Percentiles rank a stretch among this genome's conserved stretches.
Evolutionary conservation across 2,888 invertebrate genomes (phyloP).

Genomic region (Hyppa rectilinea): DNA sequence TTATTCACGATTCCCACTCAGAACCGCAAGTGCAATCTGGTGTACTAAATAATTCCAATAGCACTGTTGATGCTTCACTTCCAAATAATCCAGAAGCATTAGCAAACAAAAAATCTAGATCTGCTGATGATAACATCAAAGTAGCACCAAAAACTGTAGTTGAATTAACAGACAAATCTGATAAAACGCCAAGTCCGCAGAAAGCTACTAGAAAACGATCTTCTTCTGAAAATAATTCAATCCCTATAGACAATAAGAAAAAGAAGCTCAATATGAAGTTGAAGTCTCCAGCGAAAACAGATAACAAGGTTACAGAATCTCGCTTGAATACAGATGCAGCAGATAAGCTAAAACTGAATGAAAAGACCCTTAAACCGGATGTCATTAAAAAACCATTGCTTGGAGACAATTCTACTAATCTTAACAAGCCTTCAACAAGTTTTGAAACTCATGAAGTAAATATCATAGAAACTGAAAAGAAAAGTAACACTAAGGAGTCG

Average conservation of each 20-base stretch:
- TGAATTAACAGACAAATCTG: conserved; percentile 30
- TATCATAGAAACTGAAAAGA: conserved; percentile 13
- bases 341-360: conserved; percentile 2
- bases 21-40: conserved; percentile 34
- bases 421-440: conserved; percentile 56
- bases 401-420: conserved; percentile 9
- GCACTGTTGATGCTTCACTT: conserved; percentile 77
- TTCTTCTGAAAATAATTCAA: conserved; percentile 48
- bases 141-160: conserved; percentile 47
- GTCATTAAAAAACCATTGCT: conserved; percentile 25
- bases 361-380: conserved; percentile 9
- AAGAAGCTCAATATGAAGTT: conserved; percentile 46
- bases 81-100: conserved; percentile 86
- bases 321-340: neutral
- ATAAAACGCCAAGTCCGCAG: neutral
- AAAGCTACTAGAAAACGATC: conserved; percentile 55
- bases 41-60: conserved; percentile 69
- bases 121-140: conserved; percentile 48
- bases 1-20: conserved; percentile 39
- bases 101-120: conserved; percentile 51
- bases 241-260: conserved; percentile 53
- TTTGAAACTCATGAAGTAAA: conserved; percentile 25
- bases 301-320: conserved; percentile 14
- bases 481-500: conserved; percentile 16
- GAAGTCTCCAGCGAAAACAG: conserved; percentile 14